These are phyloP conservation scores for Drosophila navojoa DNA, from an alignment of 1,140 invertebrate species.

Conservation along the genomic window DNA sequence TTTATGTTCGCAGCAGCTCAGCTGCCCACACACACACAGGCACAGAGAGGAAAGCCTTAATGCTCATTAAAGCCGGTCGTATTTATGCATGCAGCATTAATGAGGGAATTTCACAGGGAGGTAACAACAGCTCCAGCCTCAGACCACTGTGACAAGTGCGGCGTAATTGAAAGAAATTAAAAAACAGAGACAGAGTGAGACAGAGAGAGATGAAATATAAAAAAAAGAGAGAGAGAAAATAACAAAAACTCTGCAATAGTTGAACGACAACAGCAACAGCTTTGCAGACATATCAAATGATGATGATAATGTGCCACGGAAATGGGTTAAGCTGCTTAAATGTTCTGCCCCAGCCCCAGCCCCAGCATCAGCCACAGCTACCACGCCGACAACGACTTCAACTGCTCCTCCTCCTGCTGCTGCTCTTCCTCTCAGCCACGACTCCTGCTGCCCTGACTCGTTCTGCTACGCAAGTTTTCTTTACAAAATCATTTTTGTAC, in stretches of 20 bases:
- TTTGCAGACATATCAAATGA: slow-evolving; percentile 49
- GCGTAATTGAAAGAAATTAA: slow-evolving; percentile 79
- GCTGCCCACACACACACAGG: slow-evolving; percentile 7
- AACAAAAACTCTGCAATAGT: slow-evolving; percentile 50
- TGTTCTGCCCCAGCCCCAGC: slow-evolving; percentile 49
- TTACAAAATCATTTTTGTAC: slow-evolving; percentile 56
- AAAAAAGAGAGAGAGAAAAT: slow-evolving; percentile 63
- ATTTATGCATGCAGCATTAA: slow-evolving; percentile 54
- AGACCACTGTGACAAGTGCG: slow-evolving; percentile 67
- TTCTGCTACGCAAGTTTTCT: slow-evolving; percentile 7
- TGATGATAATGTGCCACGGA: slow-evolving; percentile 75
- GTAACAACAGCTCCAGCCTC: background rate
- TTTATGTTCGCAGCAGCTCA: slow-evolving; percentile 18
- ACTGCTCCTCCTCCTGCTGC: background rate
- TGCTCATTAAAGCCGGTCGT: slow-evolving; percentile 18
- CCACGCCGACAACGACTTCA: background rate
- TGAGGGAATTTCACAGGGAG: slow-evolving; percentile 48
- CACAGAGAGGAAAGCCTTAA: slow-evolving; percentile 2
- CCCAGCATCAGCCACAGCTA: background rate
- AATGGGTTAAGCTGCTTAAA: slow-evolving; percentile 81
- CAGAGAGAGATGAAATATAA: no score
- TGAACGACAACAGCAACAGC: slow-evolving; percentile 34
- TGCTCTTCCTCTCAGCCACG: slow-evolving; percentile 2
- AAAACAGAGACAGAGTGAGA: slow-evolving; percentile 30
- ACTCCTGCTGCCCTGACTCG: background rate